Conservation (phyloP, 2,113 vertebrate species). For the Proterorhinus semilunaris region DNA sequence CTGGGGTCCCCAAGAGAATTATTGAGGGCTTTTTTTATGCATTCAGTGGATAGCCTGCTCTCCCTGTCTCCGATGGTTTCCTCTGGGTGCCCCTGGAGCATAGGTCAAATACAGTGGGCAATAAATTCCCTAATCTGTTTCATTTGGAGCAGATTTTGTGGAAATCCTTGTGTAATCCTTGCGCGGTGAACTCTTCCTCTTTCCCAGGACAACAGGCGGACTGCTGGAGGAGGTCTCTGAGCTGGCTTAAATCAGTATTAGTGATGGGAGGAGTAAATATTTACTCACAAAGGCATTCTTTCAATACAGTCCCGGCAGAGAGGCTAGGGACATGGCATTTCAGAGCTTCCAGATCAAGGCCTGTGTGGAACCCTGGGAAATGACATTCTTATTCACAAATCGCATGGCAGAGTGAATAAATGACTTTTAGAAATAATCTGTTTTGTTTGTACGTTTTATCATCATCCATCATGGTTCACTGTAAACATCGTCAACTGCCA, state of each 20-base stretch:
- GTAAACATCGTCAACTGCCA: too few relatives aligned
- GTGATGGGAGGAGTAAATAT: conserved; percentile 12
- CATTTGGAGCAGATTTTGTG: conserved; percentile 52
- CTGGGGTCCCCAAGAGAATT: too few relatives aligned
- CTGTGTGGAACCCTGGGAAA: too few relatives aligned
- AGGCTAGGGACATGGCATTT: too few relatives aligned
- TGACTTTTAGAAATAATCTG: too few relatives aligned
- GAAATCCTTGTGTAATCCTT: neutral
- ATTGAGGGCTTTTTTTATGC: too few relatives aligned
- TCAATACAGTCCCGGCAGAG: neutral
- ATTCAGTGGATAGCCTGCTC: too few relatives aligned
- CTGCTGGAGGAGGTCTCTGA: conserved; percentile 27
- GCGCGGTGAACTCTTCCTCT: conserved; percentile 32
- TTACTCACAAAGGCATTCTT: conserved; percentile 4
- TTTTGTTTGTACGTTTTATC: too few relatives aligned
- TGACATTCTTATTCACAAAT: too few relatives aligned
- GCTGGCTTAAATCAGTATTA: conserved; percentile 10
- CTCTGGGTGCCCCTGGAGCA: neutral
- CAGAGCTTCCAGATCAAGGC: neutral
- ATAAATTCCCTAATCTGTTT: conserved; percentile 18
- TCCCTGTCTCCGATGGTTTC: neutral
- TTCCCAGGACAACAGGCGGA: conserved; percentile 10
- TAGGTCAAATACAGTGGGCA: too few relatives aligned
- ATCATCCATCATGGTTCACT: too few relatives aligned
- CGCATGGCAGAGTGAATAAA: too few relatives aligned